Base-by-base conservation (phyloP, 1,140 invertebrate genomes). In the Galleria mellonella region DNA sequence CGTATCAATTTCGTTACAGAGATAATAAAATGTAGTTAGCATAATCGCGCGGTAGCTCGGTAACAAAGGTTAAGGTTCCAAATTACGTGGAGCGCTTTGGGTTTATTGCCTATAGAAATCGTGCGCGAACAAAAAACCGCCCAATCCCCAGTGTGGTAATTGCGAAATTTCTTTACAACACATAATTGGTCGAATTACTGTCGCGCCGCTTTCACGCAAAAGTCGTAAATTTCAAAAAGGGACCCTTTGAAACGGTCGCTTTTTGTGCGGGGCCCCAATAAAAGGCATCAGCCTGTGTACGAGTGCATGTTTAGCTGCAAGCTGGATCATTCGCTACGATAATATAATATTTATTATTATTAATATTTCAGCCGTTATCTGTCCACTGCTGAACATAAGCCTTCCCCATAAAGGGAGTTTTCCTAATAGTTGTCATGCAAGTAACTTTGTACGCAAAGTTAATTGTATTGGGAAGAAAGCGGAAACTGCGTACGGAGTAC, bases 211-310 rank as follows among this genome's bases (percentile, higher is more conserved):
- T 69, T 65, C 63, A 55, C 58, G 63, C 46, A 55, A 50, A 43
- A 46, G 56, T 70, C 68, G 65, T 72, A 77, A 74, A 76, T 74
- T 72, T 47, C 38, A 51, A 74, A 72, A 70, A 68, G 62, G 56
- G 51, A 52, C 64, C 63, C 64, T 62, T 72, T 62, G 36, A 43
- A 59, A 55, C 33, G 45, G 54, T 55, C 57, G 51, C 58, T 72
- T 72, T 75, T 65, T 69, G 68, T 58, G 51, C 51, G 43, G 32
- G 45, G 46, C 48, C 52, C 35, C 35, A 37, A 23, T 23, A 23
- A 23, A 23, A 23, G 17, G 6, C 17, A 6, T 23, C 2, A 23
- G 17, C 2, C 17, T 23, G 17, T 23, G 6, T 23, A 23, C 2
- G 6, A 23, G 17, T 23, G 17, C 17, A 23, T 23, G 17, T 23